Conservation (phyloP, 2,113 vertebrate genomes). For the Chloebia gouldiae region DNA sequence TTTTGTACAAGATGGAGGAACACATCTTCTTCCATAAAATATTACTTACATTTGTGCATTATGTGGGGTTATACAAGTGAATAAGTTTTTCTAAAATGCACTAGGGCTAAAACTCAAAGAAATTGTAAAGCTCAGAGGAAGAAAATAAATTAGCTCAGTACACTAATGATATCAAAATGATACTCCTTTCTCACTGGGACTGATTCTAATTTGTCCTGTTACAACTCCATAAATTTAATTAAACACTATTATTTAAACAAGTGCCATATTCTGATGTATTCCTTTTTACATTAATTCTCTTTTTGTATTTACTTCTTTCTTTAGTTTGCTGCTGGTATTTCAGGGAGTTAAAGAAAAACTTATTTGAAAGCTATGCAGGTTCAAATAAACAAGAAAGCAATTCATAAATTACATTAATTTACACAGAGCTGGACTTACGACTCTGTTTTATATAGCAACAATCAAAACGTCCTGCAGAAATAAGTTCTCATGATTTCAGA, state of each 20-base stretch:
- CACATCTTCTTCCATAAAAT: constrained; percentile 8
- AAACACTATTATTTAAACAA: not conserved
- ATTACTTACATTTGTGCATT: constrained; percentile 18
- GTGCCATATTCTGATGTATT: not conserved
- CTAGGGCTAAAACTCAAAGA: not conserved
- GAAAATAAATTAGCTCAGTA: not conserved
- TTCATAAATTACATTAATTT: not conserved
- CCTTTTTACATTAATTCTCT: not conserved
- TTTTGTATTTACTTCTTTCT: not conserved
- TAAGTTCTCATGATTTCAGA: not conserved
- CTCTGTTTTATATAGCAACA: not conserved
- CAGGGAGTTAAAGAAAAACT: not conserved
- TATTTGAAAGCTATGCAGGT: not conserved
- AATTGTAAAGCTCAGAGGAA: not conserved
- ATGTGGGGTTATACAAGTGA: constrained; percentile 15
- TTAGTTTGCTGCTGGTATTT: not conserved
- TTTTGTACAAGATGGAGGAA: constrained; percentile 35
- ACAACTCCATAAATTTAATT: not conserved
- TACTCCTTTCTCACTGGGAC: not conserved
- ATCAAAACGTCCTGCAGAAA: not conserved
- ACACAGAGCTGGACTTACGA: not conserved
- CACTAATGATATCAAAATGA: not conserved
- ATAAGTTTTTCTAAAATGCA: not conserved
- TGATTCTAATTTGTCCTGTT: not conserved
- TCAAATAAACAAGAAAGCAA: not conserved